Percentiles rank a stretch among this genome's conserved stretches.
These are phyloP conservation scores for Zaprionus camerounensis DNA, from an alignment of 1,140 invertebrate genomes.

Conservation along the genomic window DNA sequence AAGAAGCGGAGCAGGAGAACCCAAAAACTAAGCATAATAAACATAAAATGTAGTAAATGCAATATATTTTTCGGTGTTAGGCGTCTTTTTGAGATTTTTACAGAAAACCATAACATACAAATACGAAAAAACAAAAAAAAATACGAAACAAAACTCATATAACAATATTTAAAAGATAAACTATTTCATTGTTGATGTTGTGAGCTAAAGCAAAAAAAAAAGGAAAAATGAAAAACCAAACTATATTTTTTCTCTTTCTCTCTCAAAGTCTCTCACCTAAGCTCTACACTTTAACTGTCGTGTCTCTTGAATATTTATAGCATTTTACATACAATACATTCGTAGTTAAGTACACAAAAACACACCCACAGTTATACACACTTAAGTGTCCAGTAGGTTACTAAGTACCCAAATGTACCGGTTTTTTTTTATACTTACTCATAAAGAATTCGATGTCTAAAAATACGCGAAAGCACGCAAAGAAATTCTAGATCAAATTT, in stretches of 20 bases:
- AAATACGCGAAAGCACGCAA: conserved; percentile 56
- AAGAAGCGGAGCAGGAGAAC: conserved; percentile 4
- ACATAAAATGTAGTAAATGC: conserved; percentile 76
- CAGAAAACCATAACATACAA: conserved; percentile 59
- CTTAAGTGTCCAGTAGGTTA: conserved; percentile 23
- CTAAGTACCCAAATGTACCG: conserved; percentile 5
- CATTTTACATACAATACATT: conserved; percentile 61
- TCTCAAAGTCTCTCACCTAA: conserved; percentile 69
- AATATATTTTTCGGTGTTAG: conserved; percentile 84
- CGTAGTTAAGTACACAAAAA: conserved; percentile 38
- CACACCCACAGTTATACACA: conserved; percentile 52
- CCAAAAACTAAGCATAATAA: conserved; percentile 53
- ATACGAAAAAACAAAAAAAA: conserved; percentile 37
- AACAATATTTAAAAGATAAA: conserved; percentile 46
- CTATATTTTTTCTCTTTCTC: conserved; percentile 75
- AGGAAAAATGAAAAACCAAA: conserved; percentile 39
- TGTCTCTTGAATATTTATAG: conserved; percentile 73
- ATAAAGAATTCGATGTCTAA: conserved; percentile 65
- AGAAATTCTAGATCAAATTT: conserved; percentile 74
- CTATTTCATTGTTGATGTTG: conserved; percentile 84
- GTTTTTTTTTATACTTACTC: conserved; percentile 41
- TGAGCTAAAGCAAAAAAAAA: conserved; percentile 66
- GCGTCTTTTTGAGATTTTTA: conserved; percentile 84
- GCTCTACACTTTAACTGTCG: conserved; percentile 74
- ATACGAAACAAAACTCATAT: conserved; percentile 43